phyloP scores from a whole-genome alignment of 2,797 vertebrate genomes.

The Alectoris magna region DNA sequence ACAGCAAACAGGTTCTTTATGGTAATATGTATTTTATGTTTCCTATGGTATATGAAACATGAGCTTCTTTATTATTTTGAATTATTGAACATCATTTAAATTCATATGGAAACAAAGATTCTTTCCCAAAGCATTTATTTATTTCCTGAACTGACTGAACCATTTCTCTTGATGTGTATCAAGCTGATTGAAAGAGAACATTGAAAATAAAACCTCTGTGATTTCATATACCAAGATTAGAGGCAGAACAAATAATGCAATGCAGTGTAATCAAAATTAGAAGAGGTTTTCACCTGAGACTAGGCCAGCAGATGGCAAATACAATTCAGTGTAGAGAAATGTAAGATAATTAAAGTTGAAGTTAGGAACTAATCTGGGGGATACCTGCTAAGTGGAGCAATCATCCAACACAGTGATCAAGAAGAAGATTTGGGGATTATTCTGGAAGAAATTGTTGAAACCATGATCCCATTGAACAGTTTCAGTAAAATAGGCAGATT shows the following conservation, averaged over 20 bases:
- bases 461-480: not conserved
- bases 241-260: slow-evolving; percentile 13
- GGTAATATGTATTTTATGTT: not conserved
- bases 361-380: slow-evolving; percentile 18
- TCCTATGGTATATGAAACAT: not conserved
- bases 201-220: not conserved
- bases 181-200: not conserved
- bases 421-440: slow-evolving; percentile 12
- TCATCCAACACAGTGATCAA: slow-evolving; percentile 22
- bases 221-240: not conserved
- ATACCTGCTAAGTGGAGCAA: slow-evolving; percentile 41
- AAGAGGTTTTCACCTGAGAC: slow-evolving; percentile 16
- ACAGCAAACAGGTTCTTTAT: not conserved
- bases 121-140: not conserved
- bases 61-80: not conserved
- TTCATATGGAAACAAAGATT: not conserved
- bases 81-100: not conserved
- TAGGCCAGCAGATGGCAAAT: slow-evolving; percentile 10
- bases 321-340: slow-evolving; percentile 3
- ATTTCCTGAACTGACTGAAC: not conserved
- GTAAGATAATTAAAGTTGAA: slow-evolving; percentile 42
- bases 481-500: not conserved
- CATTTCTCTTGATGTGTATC: not conserved
- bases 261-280: not conserved
- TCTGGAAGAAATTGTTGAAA: not conserved